phyloP scores from a whole-genome alignment of 1,140 invertebrate species.

The Drosophila tristis region DNA sequence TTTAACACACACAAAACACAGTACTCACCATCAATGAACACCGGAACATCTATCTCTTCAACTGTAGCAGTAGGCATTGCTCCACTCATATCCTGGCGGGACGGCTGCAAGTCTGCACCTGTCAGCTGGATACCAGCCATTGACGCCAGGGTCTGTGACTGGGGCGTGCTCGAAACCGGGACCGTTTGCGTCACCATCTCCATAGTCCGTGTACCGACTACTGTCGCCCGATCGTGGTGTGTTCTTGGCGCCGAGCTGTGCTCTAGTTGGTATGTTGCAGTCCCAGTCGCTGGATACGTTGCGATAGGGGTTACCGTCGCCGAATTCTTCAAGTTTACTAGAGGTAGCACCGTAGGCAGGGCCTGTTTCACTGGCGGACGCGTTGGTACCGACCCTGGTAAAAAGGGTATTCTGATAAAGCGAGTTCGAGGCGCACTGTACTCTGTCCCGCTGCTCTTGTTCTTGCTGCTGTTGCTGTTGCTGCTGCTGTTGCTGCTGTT shows the following conservation, averaged over 20 bases:
- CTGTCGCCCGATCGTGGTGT: slow-evolving; percentile 38
- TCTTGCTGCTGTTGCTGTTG: slow-evolving; percentile 41
- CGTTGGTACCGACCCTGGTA: slow-evolving; percentile 76
- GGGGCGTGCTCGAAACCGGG: slow-evolving; percentile 65
- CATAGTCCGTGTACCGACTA: slow-evolving; percentile 48
- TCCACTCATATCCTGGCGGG: slow-evolving; percentile 81
- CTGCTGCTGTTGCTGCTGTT: slow-evolving; percentile 36
- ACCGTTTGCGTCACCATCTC: slow-evolving; percentile 67
- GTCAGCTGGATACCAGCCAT: slow-evolving; percentile 83
- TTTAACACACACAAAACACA: slow-evolving; percentile 81
- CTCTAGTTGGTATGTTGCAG: slow-evolving; percentile 54
- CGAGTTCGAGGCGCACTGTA: slow-evolving; percentile 69
- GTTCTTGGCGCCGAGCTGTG: slow-evolving; percentile 29
- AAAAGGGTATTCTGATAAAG: slow-evolving; percentile 81
- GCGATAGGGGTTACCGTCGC: slow-evolving; percentile 66
- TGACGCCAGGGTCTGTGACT: slow-evolving; percentile 72
- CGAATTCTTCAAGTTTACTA: slow-evolving; percentile 66
- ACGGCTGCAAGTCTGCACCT: slow-evolving; percentile 76
- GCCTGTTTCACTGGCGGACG: slow-evolving; percentile 66
- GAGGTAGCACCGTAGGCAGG: slow-evolving; percentile 53
- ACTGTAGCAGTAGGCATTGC: slow-evolving; percentile 84
- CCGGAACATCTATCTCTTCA: slow-evolving; percentile 84
- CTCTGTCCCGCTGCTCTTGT: slow-evolving; percentile 60
- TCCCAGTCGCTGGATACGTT: slow-evolving; percentile 54
- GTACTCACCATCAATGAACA: slow-evolving; percentile 84